phyloP scores from a whole-genome alignment of 2,113 vertebrate genomes.

The Eptatretus burgeri region DNA sequence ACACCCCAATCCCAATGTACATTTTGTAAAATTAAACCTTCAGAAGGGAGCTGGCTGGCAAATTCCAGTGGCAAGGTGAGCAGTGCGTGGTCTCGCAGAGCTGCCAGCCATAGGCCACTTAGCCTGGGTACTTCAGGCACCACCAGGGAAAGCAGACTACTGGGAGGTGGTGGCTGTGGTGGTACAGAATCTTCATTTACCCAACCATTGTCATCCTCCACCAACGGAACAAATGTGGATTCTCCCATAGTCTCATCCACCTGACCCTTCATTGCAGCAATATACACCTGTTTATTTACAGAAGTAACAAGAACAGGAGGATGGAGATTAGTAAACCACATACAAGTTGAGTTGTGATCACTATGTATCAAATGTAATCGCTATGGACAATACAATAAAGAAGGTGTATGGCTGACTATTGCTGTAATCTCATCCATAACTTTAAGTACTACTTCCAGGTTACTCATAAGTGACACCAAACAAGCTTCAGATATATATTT shows the following conservation, averaged over 20 bases:
- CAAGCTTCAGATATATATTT: no score
- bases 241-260: conserved; percentile 51
- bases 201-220: conserved; percentile 49
- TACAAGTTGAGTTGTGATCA: no score
- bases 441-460: no score
- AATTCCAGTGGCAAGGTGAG: conserved; percentile 79
- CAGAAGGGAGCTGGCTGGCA: conserved; percentile 82
- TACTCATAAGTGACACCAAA: no score
- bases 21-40: conserved; percentile 24
- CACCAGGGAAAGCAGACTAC: conserved; percentile 72
- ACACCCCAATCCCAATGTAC: no score
- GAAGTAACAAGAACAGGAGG: neutral
- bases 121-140: conserved; percentile 65
- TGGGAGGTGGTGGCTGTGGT: conserved; percentile 28
- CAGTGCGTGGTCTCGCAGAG: conserved; percentile 68
- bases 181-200: conserved; percentile 22
- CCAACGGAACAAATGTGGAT: conserved; percentile 21
- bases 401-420: no score
- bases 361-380: no score
- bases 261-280: conserved; percentile 86
- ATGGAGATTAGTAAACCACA: neutral
- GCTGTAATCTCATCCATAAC: no score
- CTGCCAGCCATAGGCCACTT: conserved; percentile 71
- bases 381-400: no score
- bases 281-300: conserved; percentile 34